phyloP scores from a whole-genome alignment of 2,888 invertebrate genomes.

The Scaptomyza cyrtandrae region DNA sequence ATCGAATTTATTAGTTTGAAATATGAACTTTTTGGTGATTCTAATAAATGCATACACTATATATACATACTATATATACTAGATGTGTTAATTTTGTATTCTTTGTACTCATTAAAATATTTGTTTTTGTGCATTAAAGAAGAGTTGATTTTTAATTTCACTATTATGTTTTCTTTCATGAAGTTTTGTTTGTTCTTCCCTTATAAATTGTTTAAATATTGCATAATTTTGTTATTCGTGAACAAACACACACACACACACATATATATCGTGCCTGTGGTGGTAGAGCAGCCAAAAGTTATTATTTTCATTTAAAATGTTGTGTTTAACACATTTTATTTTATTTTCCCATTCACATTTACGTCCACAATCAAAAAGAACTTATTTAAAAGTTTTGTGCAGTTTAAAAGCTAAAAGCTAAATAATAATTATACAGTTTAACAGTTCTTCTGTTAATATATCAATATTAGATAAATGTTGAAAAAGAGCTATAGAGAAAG shows the following conservation, averaged over 20 bases:
- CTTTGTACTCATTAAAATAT: not conserved
- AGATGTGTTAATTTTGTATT: no score
- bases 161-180: not conserved
- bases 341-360: not conserved
- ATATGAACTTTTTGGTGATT: constrained; percentile 4
- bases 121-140: no score
- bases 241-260: not conserved
- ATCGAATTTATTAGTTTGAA: constrained; percentile 8
- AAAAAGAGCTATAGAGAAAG: no score
- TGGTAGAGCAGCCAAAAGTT: not conserved
- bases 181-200: not conserved
- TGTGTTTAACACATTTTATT: not conserved
- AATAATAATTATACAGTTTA: no score
- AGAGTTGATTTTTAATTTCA: not conserved
- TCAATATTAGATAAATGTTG: no score
- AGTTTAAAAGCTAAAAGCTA: no score
- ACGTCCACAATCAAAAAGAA: not conserved
- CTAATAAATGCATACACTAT: no score
- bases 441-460: no score
- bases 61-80: not conserved
- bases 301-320: not conserved
- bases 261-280: no score
- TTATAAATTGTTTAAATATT: not conserved
- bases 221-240: not conserved
- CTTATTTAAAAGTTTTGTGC: not conserved